phyloP scores from a whole-genome alignment of 2,888 invertebrate genomes.

The Ctena decussata region DNA sequence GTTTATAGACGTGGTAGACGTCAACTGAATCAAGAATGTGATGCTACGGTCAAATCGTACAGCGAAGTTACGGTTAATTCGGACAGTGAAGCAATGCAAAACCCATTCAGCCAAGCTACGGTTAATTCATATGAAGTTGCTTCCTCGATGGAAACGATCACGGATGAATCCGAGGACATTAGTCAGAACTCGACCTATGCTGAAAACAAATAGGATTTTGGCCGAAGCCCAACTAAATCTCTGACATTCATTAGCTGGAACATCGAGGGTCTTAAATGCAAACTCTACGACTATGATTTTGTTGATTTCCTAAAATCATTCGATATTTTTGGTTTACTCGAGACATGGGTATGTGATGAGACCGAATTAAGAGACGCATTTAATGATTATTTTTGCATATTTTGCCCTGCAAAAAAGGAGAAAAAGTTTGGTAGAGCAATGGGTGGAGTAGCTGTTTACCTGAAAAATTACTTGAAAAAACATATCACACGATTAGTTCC shows the following conservation, averaged over 20 bases:
- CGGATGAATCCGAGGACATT: background rate
- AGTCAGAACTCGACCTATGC: no score
- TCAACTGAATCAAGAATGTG: background rate
- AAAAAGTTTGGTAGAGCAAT: slow-evolving; percentile 1
- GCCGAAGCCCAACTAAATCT: background rate
- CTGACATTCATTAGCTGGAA: background rate
- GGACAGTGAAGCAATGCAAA: background rate
- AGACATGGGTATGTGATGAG: background rate
- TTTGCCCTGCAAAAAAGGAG: background rate
- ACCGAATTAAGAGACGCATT: background rate
- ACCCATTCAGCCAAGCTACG: no score
- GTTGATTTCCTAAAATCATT: background rate
- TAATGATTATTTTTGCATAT: background rate
- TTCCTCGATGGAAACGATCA: background rate
- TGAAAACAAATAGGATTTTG: background rate
- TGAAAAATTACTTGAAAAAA: background rate
- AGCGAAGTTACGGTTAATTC: no score
- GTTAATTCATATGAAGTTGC: no score
- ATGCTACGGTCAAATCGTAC: no score
- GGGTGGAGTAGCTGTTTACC: background rate
- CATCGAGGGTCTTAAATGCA: background rate
- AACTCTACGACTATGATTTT: background rate
- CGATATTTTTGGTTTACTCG: background rate
- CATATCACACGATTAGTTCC: background rate
- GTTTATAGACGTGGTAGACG: no score